These are phyloP conservation scores for Salpingus planirostris DNA, from an alignment of 2,888 invertebrate species.

Conservation along the genomic window DNA sequence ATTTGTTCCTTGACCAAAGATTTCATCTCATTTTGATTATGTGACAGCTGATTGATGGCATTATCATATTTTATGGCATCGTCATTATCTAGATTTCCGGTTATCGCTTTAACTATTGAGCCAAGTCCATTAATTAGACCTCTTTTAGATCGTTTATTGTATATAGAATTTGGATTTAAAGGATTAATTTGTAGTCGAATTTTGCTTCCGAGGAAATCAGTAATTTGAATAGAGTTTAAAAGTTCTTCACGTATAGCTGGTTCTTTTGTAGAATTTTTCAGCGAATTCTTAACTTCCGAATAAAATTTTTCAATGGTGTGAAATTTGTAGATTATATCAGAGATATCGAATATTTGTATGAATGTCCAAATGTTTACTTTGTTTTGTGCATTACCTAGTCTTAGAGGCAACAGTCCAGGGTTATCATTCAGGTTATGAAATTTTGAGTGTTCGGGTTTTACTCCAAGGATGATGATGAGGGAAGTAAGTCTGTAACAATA, in stretches of 20 bases:
- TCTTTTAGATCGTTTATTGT: conserved; percentile 7
- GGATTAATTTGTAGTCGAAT: too few species aligned
- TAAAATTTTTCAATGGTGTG: too few species aligned
- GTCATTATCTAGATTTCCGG: conserved; percentile 11
- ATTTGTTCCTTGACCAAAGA: conserved; percentile 6
- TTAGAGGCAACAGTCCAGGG: conserved; percentile 8
- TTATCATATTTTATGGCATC: conserved; percentile 12
- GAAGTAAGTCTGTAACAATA: conserved; percentile 8
- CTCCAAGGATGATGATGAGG: too few species aligned
- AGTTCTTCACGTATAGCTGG: too few species aligned
- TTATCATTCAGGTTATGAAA: too few species aligned
- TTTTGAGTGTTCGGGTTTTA: too few species aligned
- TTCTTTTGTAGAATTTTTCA: too few species aligned
- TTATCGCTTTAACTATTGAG: conserved; percentile 12
- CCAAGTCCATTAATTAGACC: conserved; percentile 10
- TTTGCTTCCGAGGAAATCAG: conserved; percentile 3
- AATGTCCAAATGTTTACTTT: conserved; percentile 10
- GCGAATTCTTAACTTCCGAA: too few species aligned
- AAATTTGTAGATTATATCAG: too few species aligned
- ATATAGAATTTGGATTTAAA: conserved; percentile 2
- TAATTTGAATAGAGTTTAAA: conserved; percentile 1
- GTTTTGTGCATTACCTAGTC: conserved; percentile 11
- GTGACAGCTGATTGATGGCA: conserved; percentile 1
- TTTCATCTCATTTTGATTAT: conserved; percentile 9
- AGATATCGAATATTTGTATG: conserved; percentile 10